Conservation (phyloP, 2,888 invertebrate genomes). For the Tetanocera ferruginea region DNA sequence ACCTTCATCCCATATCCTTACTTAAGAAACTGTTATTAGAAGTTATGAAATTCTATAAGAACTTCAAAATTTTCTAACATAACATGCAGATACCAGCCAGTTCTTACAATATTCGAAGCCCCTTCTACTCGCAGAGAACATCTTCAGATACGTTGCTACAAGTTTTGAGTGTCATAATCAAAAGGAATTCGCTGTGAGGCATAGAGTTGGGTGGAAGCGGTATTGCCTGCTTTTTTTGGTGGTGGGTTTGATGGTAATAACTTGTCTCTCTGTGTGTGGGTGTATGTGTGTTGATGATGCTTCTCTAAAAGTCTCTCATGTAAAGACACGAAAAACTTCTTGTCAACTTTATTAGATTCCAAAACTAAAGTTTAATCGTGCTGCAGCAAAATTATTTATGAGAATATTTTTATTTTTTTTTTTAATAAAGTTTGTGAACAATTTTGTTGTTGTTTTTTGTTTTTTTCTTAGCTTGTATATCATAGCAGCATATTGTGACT, state of each 20-base stretch:
- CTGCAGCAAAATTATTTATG: constrained; percentile 30
- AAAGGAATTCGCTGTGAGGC: too few species aligned
- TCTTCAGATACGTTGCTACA: too few species aligned
- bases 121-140: too few species aligned
- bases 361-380: constrained; percentile 43
- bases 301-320: neutral
- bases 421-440: constrained; percentile 1
- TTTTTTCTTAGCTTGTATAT: neutral
- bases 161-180: too few species aligned
- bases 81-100: neutral
- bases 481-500: neutral
- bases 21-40: constrained; percentile 26
- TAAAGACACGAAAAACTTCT: constrained; percentile 16
- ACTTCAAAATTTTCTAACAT: constrained; percentile 23
- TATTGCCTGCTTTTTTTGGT: too few species aligned
- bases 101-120: too few species aligned
- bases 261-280: too few species aligned
- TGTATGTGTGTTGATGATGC: too few species aligned
- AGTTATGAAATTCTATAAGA: constrained; percentile 25
- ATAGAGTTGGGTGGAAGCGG: too few species aligned
- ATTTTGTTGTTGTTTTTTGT: neutral
- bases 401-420: neutral
- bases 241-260: too few species aligned
- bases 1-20: neutral
- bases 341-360: constrained; percentile 40